Percentiles rank a stretch among this genome's conserved stretches.
These are phyloP conservation scores for Euclidia mi DNA, from an alignment of 2,888 invertebrate species.

Conservation along the genomic window DNA sequence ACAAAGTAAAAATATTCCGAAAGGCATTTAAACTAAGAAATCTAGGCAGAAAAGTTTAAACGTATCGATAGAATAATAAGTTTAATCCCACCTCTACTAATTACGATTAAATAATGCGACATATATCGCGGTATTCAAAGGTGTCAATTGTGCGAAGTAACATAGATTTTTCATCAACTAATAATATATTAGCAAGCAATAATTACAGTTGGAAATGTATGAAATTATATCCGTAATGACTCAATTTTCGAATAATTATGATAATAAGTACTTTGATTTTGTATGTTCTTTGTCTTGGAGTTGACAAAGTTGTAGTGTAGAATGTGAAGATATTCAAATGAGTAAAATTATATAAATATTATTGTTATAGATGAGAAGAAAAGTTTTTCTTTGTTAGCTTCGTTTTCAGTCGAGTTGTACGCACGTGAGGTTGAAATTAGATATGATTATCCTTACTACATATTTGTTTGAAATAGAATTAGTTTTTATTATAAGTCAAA, in stretches of 20 bases:
- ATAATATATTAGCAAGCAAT: conserved; percentile 28
- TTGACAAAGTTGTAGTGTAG: too few species aligned
- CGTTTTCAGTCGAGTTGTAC: too few species aligned
- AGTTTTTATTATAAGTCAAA: too few species aligned
- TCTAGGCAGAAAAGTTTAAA: too few species aligned
- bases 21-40: not conserved
- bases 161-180: conserved; percentile 36
- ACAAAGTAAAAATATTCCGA: not conserved
- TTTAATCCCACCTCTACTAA: conserved; percentile 29
- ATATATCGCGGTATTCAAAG: conserved; percentile 31
- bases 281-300: not conserved
- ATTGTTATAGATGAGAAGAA: too few species aligned
- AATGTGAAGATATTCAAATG: too few species aligned
- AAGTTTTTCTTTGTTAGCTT: too few species aligned
- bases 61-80: conserved; percentile 28
- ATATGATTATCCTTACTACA: too few species aligned
- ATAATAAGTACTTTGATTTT: conserved; percentile 39
- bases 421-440: too few species aligned
- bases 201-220: conserved; percentile 32
- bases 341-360: too few species aligned
- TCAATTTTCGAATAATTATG: conserved; percentile 35
- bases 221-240: conserved; percentile 39
- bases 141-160: conserved; percentile 34
- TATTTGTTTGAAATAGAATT: too few species aligned
- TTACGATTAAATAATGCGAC: conserved; percentile 42